Evolutionary conservation across 2,888 invertebrate genomes (phyloP), one percentile per base, ranked within the genome.

Genomic region (Stenoptilia bipunctidactyla): DNA sequence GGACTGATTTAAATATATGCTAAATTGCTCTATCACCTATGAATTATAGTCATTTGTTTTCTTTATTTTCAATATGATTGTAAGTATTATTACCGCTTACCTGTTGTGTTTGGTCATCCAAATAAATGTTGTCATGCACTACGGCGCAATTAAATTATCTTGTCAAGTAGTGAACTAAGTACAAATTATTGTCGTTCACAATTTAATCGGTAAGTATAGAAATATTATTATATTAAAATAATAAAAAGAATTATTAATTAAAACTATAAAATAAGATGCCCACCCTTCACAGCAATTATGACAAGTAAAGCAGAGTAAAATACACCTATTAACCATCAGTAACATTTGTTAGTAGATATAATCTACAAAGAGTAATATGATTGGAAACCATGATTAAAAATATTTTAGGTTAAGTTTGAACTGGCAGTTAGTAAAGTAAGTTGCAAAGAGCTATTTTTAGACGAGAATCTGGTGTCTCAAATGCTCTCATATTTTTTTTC

Each of bases 281-380:
- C 66, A 66, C 66, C 60, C 59, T 9, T 30, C 9, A 30, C 30
- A 20, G 20, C 20, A 20, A 3, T 20, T 20, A 20, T 8, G 20
- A 8, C 20, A 20, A 20, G 20, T 20, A 8, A 20, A 20, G 8
- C 8, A 3, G 20, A 3, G 8, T 20, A 20, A 20, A 20, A 20
- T n/a, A n/a, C 20, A 20, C 20, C 8, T 5, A 20, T 5, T 20
- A 20, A 20, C 20, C 3, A 20, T 20, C 4, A 20, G 20, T 20
- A 20, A 20, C 20, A 20, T 20, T 20, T 20, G 12, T 9, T 12
- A 43, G 79, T 80, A 79, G 79, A 77, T 80, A 46, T 66, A 70
- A 79, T 79, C 77, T 80, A 79, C 76, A n/a, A n/a, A n/a, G n/a
- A n/a, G n/a, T 57, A 53, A 61, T 57, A 61, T 30, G 12, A 30